Evolutionary conservation across 2,113 vertebrate genomes (phyloP).

Genomic region (Tautogolabrus adspersus): DNA sequence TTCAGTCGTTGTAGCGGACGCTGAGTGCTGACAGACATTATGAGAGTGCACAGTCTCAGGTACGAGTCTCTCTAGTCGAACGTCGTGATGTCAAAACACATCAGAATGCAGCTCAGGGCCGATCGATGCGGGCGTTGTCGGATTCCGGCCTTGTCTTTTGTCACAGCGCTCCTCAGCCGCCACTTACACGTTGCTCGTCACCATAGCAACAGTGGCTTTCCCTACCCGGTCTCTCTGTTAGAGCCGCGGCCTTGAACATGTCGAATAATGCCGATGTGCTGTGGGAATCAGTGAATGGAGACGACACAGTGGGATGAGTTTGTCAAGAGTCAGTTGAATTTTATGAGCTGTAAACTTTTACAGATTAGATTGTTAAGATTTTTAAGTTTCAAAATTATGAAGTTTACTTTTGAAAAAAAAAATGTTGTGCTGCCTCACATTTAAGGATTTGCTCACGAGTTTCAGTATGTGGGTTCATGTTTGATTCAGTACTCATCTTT

Average conservation of each 20-base stretch:
- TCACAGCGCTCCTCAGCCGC: constrained; percentile 53
- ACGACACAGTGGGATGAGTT: constrained; percentile 20
- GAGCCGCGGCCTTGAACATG: constrained; percentile 45
- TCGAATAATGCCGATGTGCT: constrained; percentile 49
- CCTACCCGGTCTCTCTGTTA: constrained; percentile 46
- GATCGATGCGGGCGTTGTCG: constrained; percentile 43
- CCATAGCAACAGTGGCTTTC: constrained; percentile 78
- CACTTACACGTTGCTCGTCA: constrained; percentile 59
- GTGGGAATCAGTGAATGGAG: constrained; percentile 42
- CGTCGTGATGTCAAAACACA: constrained; percentile 39
- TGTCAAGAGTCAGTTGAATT: not conserved
- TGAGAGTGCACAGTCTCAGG: constrained; percentile 27
- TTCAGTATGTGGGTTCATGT: too few relatives aligned
- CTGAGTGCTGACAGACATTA: constrained; percentile 9
- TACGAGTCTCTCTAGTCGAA: constrained; percentile 5
- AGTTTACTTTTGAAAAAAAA: too few relatives aligned
- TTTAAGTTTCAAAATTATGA: too few relatives aligned
- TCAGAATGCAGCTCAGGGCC: constrained; percentile 54
- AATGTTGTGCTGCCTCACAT: too few relatives aligned
- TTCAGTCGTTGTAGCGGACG: not conserved
- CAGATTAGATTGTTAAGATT: too few relatives aligned
- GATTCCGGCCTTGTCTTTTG: constrained; percentile 72
- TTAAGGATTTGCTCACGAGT: too few relatives aligned
- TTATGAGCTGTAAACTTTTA: too few relatives aligned
- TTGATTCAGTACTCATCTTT: too few relatives aligned